Percentiles rank a stretch among this genome's conserved stretches.
These are phyloP conservation scores for Saccostrea glomerata DNA, from an alignment of 1,140 invertebrate species.

Conservation along the genomic window DNA sequence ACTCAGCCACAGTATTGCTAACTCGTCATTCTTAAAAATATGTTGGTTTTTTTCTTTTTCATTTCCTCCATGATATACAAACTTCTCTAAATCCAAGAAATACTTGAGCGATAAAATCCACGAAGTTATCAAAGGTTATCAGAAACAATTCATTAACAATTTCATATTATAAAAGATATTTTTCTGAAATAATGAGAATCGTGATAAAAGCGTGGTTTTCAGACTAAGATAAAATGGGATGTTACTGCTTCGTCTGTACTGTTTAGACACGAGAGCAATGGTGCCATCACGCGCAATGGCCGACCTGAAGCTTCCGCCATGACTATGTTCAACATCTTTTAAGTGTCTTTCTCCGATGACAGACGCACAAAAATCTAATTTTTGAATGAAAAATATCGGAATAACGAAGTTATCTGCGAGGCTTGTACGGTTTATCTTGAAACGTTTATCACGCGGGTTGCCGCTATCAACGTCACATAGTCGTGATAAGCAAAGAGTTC, in stretches of 20 bases:
- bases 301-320: conserved; percentile 4
- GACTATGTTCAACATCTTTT: conserved; percentile 8
- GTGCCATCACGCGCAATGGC: conserved; percentile 28
- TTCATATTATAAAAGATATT: conserved; percentile 13
- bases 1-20: background rate
- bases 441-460: conserved; percentile 20
- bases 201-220: conserved; percentile 19
- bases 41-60: background rate
- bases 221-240: conserved; percentile 14
- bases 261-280: conserved; percentile 5
- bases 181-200: background rate
- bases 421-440: conserved; percentile 15
- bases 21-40: background rate
- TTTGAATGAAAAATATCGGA: conserved; percentile 19
- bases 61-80: background rate
- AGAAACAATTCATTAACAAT: background rate
- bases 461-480: conserved; percentile 13
- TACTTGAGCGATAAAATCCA: background rate
- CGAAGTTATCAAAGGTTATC: background rate
- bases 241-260: background rate
- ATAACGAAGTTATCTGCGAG: conserved; percentile 11
- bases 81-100: background rate
- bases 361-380: conserved; percentile 26
- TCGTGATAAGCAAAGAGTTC: background rate
- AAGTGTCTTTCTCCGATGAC: background rate